Conservation (phyloP, 2,888 invertebrate genomes). For the Amblyjoppa fuscipennis region DNA sequence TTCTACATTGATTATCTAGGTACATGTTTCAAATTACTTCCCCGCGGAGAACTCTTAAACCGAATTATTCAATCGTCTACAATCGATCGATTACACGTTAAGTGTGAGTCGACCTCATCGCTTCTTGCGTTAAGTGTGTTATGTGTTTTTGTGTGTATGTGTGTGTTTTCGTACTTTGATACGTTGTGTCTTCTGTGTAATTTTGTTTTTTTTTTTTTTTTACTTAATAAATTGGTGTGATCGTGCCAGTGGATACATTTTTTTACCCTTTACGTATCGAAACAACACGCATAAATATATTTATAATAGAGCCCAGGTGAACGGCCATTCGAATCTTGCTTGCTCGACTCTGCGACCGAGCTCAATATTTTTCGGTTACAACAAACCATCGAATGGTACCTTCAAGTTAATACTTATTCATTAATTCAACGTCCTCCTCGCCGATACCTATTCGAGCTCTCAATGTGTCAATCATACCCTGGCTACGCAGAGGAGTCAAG, state of each 20-base stretch:
- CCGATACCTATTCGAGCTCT: constrained; percentile 32
- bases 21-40: constrained; percentile 69
- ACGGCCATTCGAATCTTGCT: constrained; percentile 34
- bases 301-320: constrained; percentile 13
- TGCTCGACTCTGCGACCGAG: constrained; percentile 45
- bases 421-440: constrained; percentile 45
- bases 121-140: constrained; percentile 62
- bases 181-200: constrained; percentile 18
- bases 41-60: constrained; percentile 45
- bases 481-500: constrained; percentile 48
- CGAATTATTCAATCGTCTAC: constrained; percentile 58
- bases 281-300: constrained; percentile 39
- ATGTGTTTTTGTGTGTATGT: constrained; percentile 15
- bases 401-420: constrained; percentile 44
- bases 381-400: constrained; percentile 45
- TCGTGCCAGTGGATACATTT: constrained; percentile 52
- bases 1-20: constrained; percentile 81
- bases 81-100: constrained; percentile 58
- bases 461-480: constrained; percentile 20
- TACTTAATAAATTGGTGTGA: constrained; percentile 37
- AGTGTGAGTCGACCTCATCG: constrained; percentile 49
- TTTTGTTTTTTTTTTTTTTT: constrained; percentile 1
- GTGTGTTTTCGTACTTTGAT: constrained; percentile 1
- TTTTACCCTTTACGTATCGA: constrained; percentile 52
- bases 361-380: constrained; percentile 12